Evolutionary conservation across 1,140 invertebrate genomes (phyloP), one percentile per base, ranked within the genome.

Genomic region (Drosophila subobscura): DNA sequence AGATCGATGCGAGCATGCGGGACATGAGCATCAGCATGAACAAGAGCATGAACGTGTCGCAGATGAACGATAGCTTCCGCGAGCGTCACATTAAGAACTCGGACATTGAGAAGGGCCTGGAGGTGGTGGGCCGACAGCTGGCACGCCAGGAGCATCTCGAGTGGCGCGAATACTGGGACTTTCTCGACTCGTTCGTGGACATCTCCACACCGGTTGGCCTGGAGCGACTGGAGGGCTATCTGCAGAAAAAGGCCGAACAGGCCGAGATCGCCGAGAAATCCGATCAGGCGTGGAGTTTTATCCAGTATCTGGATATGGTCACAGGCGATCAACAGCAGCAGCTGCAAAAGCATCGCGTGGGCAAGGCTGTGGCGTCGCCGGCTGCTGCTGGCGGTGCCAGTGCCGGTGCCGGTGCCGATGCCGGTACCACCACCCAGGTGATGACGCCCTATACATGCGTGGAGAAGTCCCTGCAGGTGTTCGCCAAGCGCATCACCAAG

Each of bases 151-250:
- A 94, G 89, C 93, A 95, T 29, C 93, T 97, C 0, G 92, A 93
- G n/a, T 98, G 97, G 97, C 95, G 94, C 68, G 97, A 98, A 89
- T 97, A 97, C 91, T 98, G 97, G 97, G 94, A 95, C 2, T 98
- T 98, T 90, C 92, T 98, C 5, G 94, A 96, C 75, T 93, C 93
- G 4, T 97, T 96, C 90, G 93, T 95, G 5, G 95, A 98, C 92
- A 92, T 98, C 2, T 90, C 94, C 0, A 94, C 94, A 1, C 78
- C 92, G 0, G 94, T 96, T 60, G 97, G 97, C 2, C 92, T 98
- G 1, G 74, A 90, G 0, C 92, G 94, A 37, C 90, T 98, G 0
- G 97, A 98, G 91, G 93, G 93, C 22, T 96, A 96, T 92, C 91
- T 98, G 2, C 93, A 93, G 73, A 92, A 92, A 16, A 93, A 92